These are phyloP conservation scores for Bergia sp. DNA, from an alignment of 92 coral and sea anemone species.

Conservation along the genomic window DNA sequence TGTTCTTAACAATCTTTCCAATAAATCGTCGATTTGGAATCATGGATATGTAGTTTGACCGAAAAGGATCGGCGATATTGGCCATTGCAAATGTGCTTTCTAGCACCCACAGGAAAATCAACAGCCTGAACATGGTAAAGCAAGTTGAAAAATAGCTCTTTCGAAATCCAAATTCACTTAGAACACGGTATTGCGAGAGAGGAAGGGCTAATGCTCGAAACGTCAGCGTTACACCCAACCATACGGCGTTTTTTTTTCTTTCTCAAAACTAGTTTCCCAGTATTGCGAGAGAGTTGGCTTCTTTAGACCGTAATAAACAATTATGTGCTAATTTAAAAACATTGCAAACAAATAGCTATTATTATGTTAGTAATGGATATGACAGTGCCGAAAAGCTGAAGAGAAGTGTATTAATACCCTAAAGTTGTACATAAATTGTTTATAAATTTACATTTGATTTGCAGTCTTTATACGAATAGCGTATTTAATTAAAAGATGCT, in stretches of 20 bases:
- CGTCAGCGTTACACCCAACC: too few relatives aligned
- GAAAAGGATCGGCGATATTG: background rate
- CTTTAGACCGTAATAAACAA: background rate
- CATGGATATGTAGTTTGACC: background rate
- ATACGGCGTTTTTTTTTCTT: too few relatives aligned
- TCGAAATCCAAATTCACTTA: background rate
- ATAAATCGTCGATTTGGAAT: slow-evolving; percentile 5
- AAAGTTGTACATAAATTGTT: background rate
- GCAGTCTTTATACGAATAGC: background rate
- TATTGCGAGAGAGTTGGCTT: background rate
- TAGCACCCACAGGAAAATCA: background rate
- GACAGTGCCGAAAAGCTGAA: background rate
- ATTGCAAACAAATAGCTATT: too few relatives aligned
- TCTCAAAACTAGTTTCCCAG: too few relatives aligned
- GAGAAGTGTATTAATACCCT: background rate
- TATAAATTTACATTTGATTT: background rate
- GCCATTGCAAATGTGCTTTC: background rate
- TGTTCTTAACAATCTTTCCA: background rate
- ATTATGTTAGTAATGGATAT: too few relatives aligned
- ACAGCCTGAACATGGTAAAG: background rate
- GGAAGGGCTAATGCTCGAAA: too few relatives aligned
- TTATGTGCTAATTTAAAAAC: background rate
- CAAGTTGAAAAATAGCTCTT: background rate
- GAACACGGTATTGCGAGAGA: background rate
- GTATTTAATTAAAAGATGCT: background rate